These are phyloP conservation scores for Chloroclystis v-ata DNA, from an alignment of 2,888 invertebrate genomes.

Conservation along the genomic window DNA sequence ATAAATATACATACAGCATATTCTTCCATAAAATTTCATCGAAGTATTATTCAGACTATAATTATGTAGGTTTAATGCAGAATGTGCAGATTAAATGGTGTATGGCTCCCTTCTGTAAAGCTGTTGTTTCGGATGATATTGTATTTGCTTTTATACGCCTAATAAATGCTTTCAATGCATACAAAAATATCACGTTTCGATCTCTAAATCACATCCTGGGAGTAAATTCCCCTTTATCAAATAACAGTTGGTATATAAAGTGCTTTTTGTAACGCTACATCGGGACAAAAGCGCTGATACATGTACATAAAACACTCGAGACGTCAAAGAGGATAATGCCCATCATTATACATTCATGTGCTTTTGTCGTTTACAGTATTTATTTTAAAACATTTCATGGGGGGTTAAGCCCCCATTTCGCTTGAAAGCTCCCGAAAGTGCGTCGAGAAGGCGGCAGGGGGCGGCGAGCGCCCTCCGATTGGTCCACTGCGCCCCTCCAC, in stretches of 20 bases:
- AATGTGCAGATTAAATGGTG: not conserved
- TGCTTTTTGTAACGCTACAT: slow-evolving; percentile 64
- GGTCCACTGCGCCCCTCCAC: slow-evolving; percentile 58
- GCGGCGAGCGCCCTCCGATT: slow-evolving; percentile 48
- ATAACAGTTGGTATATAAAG: slow-evolving; percentile 51
- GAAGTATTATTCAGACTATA: not conserved
- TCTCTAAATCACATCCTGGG: slow-evolving; percentile 61
- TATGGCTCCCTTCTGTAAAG: slow-evolving; percentile 30
- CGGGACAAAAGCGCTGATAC: slow-evolving; percentile 69
- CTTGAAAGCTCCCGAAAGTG: slow-evolving; percentile 72
- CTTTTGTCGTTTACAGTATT: slow-evolving; percentile 76
- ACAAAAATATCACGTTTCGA: slow-evolving; percentile 72
- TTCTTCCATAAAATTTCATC: too few species aligned
- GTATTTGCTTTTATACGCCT: slow-evolving; percentile 41
- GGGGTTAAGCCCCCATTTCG: slow-evolving; percentile 72
- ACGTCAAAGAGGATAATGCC: slow-evolving; percentile 71
- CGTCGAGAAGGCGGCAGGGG: slow-evolving; percentile 64
- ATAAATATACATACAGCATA: too few species aligned
- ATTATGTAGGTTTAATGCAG: not conserved
- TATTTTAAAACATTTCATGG: slow-evolving; percentile 71
- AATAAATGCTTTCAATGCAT: slow-evolving; percentile 54
- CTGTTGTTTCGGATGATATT: slow-evolving; percentile 38
- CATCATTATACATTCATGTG: slow-evolving; percentile 77
- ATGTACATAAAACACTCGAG: slow-evolving; percentile 76
- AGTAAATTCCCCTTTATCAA: slow-evolving; percentile 61